Base-by-base conservation (phyloP, 2,888 invertebrate species). In the Plagodis pulveraria region DNA sequence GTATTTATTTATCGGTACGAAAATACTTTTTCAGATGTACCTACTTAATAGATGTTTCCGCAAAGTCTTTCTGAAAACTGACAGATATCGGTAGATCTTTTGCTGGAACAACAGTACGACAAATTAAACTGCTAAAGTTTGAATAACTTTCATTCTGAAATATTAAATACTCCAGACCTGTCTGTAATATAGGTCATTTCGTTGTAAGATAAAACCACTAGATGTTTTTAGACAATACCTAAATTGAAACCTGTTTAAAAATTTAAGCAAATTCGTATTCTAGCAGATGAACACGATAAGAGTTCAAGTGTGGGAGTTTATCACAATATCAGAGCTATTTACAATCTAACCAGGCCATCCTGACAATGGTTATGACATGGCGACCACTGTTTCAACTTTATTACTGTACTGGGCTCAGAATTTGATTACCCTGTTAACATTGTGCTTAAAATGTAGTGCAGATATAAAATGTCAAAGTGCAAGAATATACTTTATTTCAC, bases 321-420 rank as follows among this genome's bases (percentile, higher is more conserved):
- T 61, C 49, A 47, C 38, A 47, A 62, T 54, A 57, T 62, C 62
- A 57, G 50, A 57, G 46, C 50, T 44, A 35, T 43, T 33, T 40
- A 41, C 53, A 47, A 62, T 62, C 62, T 57, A 62, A 57, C 22
- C 57, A 62, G 62, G 62, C 32, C 62, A 62, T 62, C 62, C 62
- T 22, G 50, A 57, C 57, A 51, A 54, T 57, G 50, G 57, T 62
- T 57, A 51, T 57, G 62, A 54, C 54, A 61, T 45, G 48, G 7
- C 45, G 46, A 48, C 50, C 56, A 54, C 57, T 32, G 52, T 54
- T 54, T 57, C 53, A 50, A 45, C 54, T 61, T 61, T 53, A 56
- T 56, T 53, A 50, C 9, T 47, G 48, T 38, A 36, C 50, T 49
- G 50, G 12, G 36, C 40, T 50, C 50, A 48, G 44, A 44, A 6